These are phyloP conservation scores for Carcharodon carcharias DNA, from an alignment of 2,797 vertebrate species.

Conservation along the genomic window DNA sequence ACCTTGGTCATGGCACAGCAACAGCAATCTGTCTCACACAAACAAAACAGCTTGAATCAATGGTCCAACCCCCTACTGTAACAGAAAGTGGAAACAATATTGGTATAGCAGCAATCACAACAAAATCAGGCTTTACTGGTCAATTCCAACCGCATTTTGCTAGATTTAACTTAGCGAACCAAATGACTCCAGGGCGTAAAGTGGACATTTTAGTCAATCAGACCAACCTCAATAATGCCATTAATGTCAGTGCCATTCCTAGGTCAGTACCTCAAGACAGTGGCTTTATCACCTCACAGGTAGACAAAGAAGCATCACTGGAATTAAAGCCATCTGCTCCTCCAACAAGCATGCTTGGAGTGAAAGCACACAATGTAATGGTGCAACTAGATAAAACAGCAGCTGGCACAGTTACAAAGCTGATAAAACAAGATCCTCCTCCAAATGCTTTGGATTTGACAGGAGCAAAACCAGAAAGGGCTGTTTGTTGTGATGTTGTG, in stretches of 20 bases:
- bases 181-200: constrained; percentile 73
- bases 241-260: constrained; percentile 62
- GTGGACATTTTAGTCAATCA: constrained; percentile 80
- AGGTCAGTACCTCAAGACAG: constrained; percentile 70
- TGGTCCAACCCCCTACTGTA: constrained; percentile 52
- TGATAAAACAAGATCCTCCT: constrained; percentile 74
- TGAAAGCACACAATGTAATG: constrained; percentile 87
- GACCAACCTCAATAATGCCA: constrained; percentile 58
- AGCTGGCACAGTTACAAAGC: constrained; percentile 72
- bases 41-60: constrained; percentile 67
- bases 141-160: constrained; percentile 78
- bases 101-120: constrained; percentile 55
- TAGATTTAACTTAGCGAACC: constrained; percentile 81
- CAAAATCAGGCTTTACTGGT: constrained; percentile 68
- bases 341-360: constrained; percentile 67
- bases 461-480: constrained; percentile 80
- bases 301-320: constrained; percentile 69
- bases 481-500: constrained; percentile 93
- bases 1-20: constrained; percentile 85
- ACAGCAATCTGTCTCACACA: constrained; percentile 86
- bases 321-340: constrained; percentile 80
- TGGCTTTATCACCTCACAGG: constrained; percentile 59
- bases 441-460: constrained; percentile 86
- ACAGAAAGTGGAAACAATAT: constrained; percentile 52
- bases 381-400: constrained; percentile 81